A percentile compares a stretch with the other conserved stretches of the same genome.
These are phyloP conservation scores for Reinhardtius hippoglossoides DNA, from an alignment of 2,113 vertebrate genomes.

Conservation along the genomic window DNA sequence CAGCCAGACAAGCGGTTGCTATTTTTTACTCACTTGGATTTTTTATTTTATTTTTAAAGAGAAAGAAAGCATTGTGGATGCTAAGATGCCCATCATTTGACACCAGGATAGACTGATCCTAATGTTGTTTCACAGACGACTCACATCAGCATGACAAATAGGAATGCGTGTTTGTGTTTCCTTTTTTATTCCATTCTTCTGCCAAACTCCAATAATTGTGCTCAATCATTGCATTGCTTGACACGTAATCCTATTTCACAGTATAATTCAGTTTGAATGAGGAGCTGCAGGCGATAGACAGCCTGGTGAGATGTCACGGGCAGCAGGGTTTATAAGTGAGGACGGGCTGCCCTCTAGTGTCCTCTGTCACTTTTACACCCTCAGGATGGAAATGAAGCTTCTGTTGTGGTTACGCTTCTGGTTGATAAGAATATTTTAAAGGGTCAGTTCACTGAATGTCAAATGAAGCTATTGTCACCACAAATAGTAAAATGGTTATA, in stretches of 20 bases:
- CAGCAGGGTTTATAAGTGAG: slow-evolving; percentile 13
- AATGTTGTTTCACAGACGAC: slow-evolving; percentile 60
- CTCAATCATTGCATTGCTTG: slow-evolving; percentile 78
- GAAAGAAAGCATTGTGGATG: slow-evolving; percentile 42
- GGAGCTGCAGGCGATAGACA: slow-evolving; percentile 64
- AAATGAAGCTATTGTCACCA: not conserved
- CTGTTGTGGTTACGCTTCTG: too few relatives aligned
- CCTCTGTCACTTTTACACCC: not conserved
- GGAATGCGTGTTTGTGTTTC: slow-evolving; percentile 49
- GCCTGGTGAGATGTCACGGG: slow-evolving; percentile 32
- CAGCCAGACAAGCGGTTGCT: slow-evolving; percentile 52
- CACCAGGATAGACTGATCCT: slow-evolving; percentile 59
- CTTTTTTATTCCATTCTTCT: slow-evolving; percentile 20
- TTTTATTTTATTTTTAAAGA: slow-evolving; percentile 3
- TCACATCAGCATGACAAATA: slow-evolving; percentile 64
- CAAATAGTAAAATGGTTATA: not conserved
- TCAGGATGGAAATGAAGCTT: not conserved
- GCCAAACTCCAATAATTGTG: slow-evolving; percentile 73
- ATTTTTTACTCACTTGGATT: slow-evolving; percentile 65
- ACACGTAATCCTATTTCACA: slow-evolving; percentile 81
- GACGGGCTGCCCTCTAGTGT: slow-evolving; percentile 72
- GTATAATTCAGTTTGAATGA: slow-evolving; percentile 75
- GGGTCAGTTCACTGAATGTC: not conserved
- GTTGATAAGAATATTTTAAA: not conserved
- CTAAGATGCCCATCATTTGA: slow-evolving; percentile 65